These are phyloP conservation scores for Hypomesus transpacificus DNA, from an alignment of 2,113 vertebrate species.

Conservation along the genomic window DNA sequence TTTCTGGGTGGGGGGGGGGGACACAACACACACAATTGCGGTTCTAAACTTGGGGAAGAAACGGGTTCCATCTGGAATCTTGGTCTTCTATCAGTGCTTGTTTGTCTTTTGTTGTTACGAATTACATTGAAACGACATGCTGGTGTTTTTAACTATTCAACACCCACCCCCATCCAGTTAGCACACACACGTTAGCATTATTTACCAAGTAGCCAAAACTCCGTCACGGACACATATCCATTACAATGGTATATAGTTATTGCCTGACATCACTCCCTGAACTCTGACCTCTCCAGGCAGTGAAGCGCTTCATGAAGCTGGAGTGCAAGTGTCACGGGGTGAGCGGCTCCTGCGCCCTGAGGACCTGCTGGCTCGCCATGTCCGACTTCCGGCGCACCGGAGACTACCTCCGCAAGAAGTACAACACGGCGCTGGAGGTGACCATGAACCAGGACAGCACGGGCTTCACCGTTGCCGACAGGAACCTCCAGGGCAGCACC, in stretches of 20 bases:
- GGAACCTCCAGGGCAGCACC: constrained; percentile 83
- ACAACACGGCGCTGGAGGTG: constrained; percentile 93
- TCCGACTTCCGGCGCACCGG: constrained; percentile 93
- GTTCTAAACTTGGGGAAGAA: too few relatives aligned
- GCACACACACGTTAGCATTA: too few relatives aligned
- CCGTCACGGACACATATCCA: constrained; percentile 19
- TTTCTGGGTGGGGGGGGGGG: not conserved
- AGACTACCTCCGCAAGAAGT: constrained; percentile 91
- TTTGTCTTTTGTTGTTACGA: too few relatives aligned
- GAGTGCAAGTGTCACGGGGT: constrained; percentile 99
- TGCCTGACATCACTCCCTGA: constrained; percentile 49
- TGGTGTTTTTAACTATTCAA: too few relatives aligned
- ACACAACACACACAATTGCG: not conserved
- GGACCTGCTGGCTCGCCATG: constrained; percentile 96
- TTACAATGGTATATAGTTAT: constrained; percentile 30
- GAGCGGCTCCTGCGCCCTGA: constrained; percentile 93
- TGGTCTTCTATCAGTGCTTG: too few relatives aligned
- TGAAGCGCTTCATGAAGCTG: constrained; percentile 96
- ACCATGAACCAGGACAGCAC: constrained; percentile 96
- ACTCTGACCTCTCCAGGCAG: constrained; percentile 75
- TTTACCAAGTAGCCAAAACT: too few relatives aligned
- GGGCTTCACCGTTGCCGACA: constrained; percentile 88
- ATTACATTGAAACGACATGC: too few relatives aligned
- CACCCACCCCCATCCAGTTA: too few relatives aligned
- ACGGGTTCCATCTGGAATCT: too few relatives aligned